Conservation (phyloP, 2,888 invertebrate genomes). For the Parasteatoda lunata region DNA sequence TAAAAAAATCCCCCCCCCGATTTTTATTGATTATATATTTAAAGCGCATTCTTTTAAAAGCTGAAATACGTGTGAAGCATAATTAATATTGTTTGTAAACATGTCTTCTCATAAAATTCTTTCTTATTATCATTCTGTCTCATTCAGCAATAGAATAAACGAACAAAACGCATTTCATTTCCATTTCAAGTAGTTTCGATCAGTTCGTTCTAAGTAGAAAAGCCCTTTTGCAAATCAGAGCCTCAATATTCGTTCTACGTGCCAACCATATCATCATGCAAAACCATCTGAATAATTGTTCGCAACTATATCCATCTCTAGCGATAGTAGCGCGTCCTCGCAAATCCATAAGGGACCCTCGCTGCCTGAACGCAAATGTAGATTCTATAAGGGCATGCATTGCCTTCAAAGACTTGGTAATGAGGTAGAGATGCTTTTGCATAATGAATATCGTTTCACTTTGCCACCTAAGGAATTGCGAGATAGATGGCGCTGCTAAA, state of each 20-base stretch:
- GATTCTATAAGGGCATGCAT: conserved; percentile 59
- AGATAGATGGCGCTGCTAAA: conserved; percentile 16
- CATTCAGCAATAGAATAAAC: not conserved
- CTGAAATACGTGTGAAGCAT: too few species aligned
- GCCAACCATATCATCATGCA: conserved; percentile 17
- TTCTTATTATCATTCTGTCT: too few species aligned
- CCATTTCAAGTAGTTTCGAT: not conserved
- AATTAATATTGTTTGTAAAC: too few species aligned
- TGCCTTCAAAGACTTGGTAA: conserved; percentile 51
- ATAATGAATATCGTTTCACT: conserved; percentile 56
- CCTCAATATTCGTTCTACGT: not conserved
- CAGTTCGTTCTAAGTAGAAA: not conserved
- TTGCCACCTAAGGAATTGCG: not conserved
- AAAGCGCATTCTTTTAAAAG: too few species aligned
- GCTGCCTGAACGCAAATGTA: conserved; percentile 28
- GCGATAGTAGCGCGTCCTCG: not conserved
- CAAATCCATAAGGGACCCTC: conserved; percentile 49
- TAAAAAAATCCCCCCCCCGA: too few species aligned
- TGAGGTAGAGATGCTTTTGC: conserved; percentile 56
- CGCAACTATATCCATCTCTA: conserved; percentile 7
- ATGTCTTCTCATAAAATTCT: too few species aligned
- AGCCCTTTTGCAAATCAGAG: not conserved
- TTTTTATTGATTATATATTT: too few species aligned
- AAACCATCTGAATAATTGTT: conserved; percentile 44
- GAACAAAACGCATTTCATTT: conserved; percentile 2